These are phyloP conservation scores for Centropyge bicolor DNA, from an alignment of 2,797 vertebrate genomes.

Conservation along the genomic window DNA sequence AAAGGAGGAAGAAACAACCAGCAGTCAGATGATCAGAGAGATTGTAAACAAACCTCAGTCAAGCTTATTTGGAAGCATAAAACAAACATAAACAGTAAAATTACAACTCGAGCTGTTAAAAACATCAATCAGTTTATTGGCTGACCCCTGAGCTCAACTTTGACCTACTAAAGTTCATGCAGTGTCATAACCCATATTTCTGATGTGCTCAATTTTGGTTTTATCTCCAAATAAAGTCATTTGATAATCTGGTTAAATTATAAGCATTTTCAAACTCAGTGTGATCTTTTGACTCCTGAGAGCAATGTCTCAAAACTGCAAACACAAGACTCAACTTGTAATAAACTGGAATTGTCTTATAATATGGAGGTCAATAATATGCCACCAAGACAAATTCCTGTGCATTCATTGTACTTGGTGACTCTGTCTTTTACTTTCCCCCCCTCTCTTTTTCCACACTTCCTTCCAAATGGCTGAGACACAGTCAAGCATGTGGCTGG, in stretches of 20 bases:
- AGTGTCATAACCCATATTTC: not conserved
- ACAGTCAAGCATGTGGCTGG: conserved; percentile 61
- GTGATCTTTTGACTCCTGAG: not conserved
- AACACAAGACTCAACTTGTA: not conserved
- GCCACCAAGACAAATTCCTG: conserved; percentile 1
- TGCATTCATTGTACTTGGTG: conserved; percentile 11
- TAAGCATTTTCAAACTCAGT: not conserved
- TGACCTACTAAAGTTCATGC: not conserved
- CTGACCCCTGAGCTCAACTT: not conserved
- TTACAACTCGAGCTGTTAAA: no score
- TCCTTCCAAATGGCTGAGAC: conserved; percentile 54
- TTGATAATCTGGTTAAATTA: not conserved
- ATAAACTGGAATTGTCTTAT: conserved; percentile 2
- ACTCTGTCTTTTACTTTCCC: conserved; percentile 38
- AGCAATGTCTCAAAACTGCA: not conserved
- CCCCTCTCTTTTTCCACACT: conserved; percentile 14
- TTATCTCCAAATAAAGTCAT: not conserved
- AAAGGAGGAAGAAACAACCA: not conserved
- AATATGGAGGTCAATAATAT: not conserved
- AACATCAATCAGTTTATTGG: not conserved
- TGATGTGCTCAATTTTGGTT: not conserved
- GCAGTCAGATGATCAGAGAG: not conserved
- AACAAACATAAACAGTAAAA: not conserved
- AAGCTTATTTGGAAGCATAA: not conserved
- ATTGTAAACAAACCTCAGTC: not conserved